Base-by-base conservation (phyloP, 2,888 invertebrate genomes). In the Acronicta leporina region DNA sequence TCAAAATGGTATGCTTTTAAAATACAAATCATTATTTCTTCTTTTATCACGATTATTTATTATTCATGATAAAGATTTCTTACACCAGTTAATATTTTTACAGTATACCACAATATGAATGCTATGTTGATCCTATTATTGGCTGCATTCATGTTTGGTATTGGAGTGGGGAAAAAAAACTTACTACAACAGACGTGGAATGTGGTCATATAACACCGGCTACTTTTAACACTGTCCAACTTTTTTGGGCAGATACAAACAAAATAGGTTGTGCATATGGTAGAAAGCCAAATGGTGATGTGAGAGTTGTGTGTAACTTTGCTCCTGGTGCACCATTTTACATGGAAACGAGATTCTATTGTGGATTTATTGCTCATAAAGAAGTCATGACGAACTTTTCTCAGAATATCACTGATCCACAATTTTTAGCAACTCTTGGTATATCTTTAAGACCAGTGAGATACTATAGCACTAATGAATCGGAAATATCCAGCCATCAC, bases 201-300 rank as follows among this genome's bases (percentile, higher is more conserved):
- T 94, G 94, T 70, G 93, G 92, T 1, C 88, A 89, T 57, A 82
- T 86, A 13, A 79, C 86, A 25, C 76, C 82, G 20, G 57, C 61
- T 1, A 92, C 91, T 9, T 91, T 81, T 64, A 82, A 84, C 50
- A 88, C 93, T 42, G 88, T 82, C 11, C 93, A 94, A 64, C 68
- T 94, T 40, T 55, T 94, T 43, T 93, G 92, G 92, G 92, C 92
- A 4, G 79, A 85, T 16, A 93, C 93, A 5, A 77, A 75, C 54
- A 91, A 92, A 87, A 83, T 94, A 15, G 94, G 94, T 47, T 94
- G 94, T 77, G 93, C 92, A 11, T 91, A 84, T 64, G 91, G 86
- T 35, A 62, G 68, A 62, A 78, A 74, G 41, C 14, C 43, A 2
- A 84, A 84, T 61, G 91, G 90, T 25, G 88, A 93, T 67, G 64